Evolutionary conservation across 2,113 vertebrate species (phyloP), one percentile per base, ranked within the genome.

Genomic region (Alligator sinensis): DNA sequence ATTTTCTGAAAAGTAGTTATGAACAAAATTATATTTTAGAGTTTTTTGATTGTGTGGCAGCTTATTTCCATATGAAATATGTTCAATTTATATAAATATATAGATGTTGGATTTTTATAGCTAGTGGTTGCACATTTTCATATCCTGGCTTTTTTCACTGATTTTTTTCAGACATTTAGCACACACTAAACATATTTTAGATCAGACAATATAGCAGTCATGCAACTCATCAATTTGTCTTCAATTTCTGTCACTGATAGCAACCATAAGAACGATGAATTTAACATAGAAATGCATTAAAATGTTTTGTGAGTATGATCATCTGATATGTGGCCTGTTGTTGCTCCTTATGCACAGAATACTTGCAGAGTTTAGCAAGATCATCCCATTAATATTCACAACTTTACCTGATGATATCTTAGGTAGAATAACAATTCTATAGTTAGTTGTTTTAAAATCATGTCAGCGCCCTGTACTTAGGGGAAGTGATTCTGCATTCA

Each of bases 391-490:
- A 55, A 86, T 24, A 63, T 82, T n/a, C 4, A 54, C 72, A 34
- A 80, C 18, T 77, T 59, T 28, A 72, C 19, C 22, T 38, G 13
- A 21, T 72, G 13, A 4, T 9, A 12, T 78, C 72, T 74, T 60
- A 91, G 60, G 4, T 38, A 58, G 82, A 94, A 28, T 5, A 90
- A 92, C 62, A 72, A 5, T 6, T 89, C 5, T 79, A 28, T 21
- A 70, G 54, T 79, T 91, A 84, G 64, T 15, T 82, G 24, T 84
- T 61, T 89, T 95, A 87, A 30, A 62, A 4, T 57, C 61, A 0
- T 94, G 77, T 94, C 88, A 94, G 64, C 84, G 74, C 63, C n/a
- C 18, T 89, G 54, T 30, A 72, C 62, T 83, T 89, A 38, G 4
- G 54, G 83, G 84, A 93, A 13, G 60, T 70, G 54, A 83, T 85